These are phyloP conservation scores for Lasioglossum figueresi DNA, from an alignment of 2,888 invertebrate species.

Conservation along the genomic window DNA sequence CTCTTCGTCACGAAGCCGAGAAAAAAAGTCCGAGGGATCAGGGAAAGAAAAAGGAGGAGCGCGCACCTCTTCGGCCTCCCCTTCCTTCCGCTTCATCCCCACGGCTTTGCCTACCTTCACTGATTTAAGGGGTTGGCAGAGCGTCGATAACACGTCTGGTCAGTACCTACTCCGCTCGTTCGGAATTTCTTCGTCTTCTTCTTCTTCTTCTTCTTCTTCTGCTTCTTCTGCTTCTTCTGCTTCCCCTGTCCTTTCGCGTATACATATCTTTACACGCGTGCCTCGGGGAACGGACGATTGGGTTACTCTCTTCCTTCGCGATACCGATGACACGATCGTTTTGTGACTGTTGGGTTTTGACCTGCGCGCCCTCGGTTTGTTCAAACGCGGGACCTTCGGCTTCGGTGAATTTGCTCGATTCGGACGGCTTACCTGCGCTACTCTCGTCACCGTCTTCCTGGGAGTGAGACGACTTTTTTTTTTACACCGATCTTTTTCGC, in stretches of 20 bases:
- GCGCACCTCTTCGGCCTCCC: constrained; percentile 26
- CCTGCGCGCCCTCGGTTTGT: constrained; percentile 26
- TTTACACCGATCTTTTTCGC: background rate
- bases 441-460: background rate
- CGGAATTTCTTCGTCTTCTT: constrained; percentile 45
- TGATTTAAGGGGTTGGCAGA: constrained; percentile 74
- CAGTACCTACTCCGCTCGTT: constrained; percentile 43
- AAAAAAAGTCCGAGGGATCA: constrained; percentile 37
- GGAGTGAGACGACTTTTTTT: background rate
- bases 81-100: constrained; percentile 42
- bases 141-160: constrained; percentile 71
- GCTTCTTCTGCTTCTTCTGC: constrained; percentile 13
- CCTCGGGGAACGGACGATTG: constrained; percentile 54
- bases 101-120: constrained; percentile 62
- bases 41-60: constrained; percentile 45
- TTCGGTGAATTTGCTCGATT: background rate
- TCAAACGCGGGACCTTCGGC: background rate
- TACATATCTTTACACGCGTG: constrained; percentile 60
- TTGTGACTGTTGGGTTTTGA: constrained; percentile 34
- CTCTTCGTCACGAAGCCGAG: constrained; percentile 64
- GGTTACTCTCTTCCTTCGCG: constrained; percentile 52
- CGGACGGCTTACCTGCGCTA: background rate
- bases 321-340: constrained; percentile 53
- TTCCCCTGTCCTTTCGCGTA: constrained; percentile 14
- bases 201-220: constrained; percentile 19